Base-by-base conservation (phyloP, 2,888 invertebrate genomes). In the Tetrapedia diversipes region DNA sequence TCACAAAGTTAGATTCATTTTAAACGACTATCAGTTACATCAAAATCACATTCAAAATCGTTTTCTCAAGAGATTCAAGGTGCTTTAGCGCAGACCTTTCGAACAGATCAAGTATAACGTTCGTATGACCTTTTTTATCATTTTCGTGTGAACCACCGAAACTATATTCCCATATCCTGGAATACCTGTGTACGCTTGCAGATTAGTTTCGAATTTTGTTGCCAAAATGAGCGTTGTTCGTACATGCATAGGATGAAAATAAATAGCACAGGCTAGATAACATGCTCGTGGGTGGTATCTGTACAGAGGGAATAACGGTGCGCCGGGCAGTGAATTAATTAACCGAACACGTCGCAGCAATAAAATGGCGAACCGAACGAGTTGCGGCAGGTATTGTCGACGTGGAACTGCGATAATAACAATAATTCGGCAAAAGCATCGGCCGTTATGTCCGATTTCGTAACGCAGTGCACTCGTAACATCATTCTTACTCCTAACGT, bases 401-500 rank as follows among this genome's bases (percentile, higher is more conserved):
- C 61, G 51, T 51, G 34, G n/a, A 37, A 71, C 34, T 24, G 45
- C 32, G 53, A 49, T 67, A 59, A 72, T 51, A 65, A 65, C 71
- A 72, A 77, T 67, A 77, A 53, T 49, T 41, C 64, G 47, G 24
- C 27, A 51, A 54, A 69, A 77, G 54, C 69, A 53, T 54, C 61
- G 72, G 54, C 64, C 39, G 49, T 54, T 45, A 37, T 22, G 60
- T 45, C 47, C 49, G 56, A 43, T 72, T 76, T 51, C 49, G 32
- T 32, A 67, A 51, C 56, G 56, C 49, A 32, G 22, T 37, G 66
- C 51, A 45, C 53, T 59, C 47, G 65, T 72, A 75, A 72, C 73
- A 67, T 66, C 47, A 56, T 37, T 66, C 51, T 61, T 66, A 43
- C 60, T 19, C 49, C 29, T 34, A 57, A 29, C 49, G 32, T 39